Percentiles rank a stretch among this genome's conserved stretches.
phyloP scores from a whole-genome alignment of 2,888 invertebrate genomes.

The Drosophila maculinotata region DNA sequence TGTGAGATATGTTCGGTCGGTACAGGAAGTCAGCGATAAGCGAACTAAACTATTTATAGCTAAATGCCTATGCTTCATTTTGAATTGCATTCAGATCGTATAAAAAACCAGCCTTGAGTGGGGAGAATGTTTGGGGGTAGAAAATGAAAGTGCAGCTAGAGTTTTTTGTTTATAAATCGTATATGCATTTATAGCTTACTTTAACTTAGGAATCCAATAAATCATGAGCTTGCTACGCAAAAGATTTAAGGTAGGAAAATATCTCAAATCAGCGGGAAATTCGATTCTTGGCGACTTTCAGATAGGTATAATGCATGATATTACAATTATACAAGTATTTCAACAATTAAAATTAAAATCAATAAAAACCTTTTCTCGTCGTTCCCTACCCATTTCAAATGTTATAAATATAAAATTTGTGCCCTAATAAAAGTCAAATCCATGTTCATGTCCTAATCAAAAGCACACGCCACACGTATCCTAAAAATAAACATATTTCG shows the following conservation, averaged over 20 bases:
- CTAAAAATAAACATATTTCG: constrained; percentile 33
- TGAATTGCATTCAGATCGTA: constrained; percentile 16
- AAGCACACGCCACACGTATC: constrained; percentile 16
- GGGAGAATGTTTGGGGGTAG: constrained; percentile 1
- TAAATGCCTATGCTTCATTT: constrained; percentile 26
- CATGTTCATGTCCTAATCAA: constrained; percentile 29
- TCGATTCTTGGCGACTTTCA: too few relatives aligned
- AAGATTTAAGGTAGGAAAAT: too few relatives aligned
- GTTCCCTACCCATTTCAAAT: neutral
- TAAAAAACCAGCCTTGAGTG: neutral
- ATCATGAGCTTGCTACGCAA: too few relatives aligned
- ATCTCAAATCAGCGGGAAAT: too few relatives aligned
- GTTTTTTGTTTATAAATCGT: neutral
- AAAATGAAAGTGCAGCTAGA: neutral
- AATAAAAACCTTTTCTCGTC: too few relatives aligned
- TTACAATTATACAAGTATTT: too few relatives aligned
- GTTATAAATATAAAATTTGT: neutral
- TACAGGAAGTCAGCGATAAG: constrained; percentile 58
- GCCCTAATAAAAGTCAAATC: constrained; percentile 21
- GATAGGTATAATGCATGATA: too few relatives aligned
- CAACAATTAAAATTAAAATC: too few relatives aligned
- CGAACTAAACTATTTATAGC: constrained; percentile 50
- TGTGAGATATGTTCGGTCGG: constrained; percentile 25
- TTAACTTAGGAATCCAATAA: neutral
- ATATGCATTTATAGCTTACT: neutral